Evolutionary conservation across 2,113 vertebrate genomes (phyloP), one percentile per base, ranked within the genome.

Genomic region (Ammodytes marinus): DNA sequence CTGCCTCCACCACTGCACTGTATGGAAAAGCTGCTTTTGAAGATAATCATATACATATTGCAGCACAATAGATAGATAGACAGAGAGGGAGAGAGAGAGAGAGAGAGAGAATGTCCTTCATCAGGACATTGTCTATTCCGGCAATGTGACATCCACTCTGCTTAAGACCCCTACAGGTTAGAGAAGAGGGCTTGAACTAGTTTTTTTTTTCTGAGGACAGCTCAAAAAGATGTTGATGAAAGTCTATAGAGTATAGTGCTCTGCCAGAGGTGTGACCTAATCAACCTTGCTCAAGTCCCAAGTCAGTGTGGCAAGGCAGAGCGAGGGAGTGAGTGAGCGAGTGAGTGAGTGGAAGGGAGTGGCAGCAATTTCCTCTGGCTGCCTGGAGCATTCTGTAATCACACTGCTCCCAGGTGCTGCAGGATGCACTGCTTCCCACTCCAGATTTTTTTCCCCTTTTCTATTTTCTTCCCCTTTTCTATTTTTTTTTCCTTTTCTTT

Each of bases 311-410:
- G 27, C 27, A 53, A 58, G 58, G 74, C 49, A 35, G 40, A 69
- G 12, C 37, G 68, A 59, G 54, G 15, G 9, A 84, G 68, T 67
- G 49, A 81, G 67, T 39, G 57, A 27, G 27, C 27, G 27, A 27
- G 37, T 40, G 9, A 84, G 68, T 67, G 49, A 81, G 67, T 39
- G 57, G 67, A 65, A 67, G 60, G 66, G 58, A 67, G 69, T 49
- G 11, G 70, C 76, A 70, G 81, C 57, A 55, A 87, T 92, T 90
- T 88, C 75, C 50, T 11, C 79, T 74, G 42, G 58, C 60, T 83
- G 83, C 85, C 82, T 46, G 9, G 39, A 88, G 88, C 85, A 40
- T 39, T 75, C 82, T 85, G 88, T 87, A 87, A 89, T 90, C 85
- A 71, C 73, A 72, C 58, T 67, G 71, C 77, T 85, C 68, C 73